A percentile compares a stretch with the other conserved stretches of the same genome.
phyloP scores from a whole-genome alignment of 2,113 vertebrate genomes.

The Polypterus senegalus region DNA sequence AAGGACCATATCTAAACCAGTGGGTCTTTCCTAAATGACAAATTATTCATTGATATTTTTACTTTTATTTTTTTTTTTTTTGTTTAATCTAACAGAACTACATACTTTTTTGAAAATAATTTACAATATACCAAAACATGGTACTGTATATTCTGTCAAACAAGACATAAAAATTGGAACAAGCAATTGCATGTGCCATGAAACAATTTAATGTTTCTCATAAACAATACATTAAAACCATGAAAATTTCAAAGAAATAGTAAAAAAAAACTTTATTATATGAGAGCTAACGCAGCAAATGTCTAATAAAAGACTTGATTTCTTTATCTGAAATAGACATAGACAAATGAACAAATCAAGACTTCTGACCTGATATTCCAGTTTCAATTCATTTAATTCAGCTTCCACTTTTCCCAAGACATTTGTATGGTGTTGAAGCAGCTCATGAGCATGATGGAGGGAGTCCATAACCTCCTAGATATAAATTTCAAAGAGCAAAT shows the following conservation, averaged over 20 bases:
- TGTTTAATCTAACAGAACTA: no score
- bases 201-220: no score
- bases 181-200: no score
- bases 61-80: no score
- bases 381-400: conserved; percentile 57
- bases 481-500: conserved; percentile 11
- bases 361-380: conserved; percentile 62
- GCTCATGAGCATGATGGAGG: conserved; percentile 59
- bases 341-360: conserved; percentile 27
- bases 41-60: no score
- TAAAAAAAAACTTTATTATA: conserved; percentile 11
- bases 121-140: no score
- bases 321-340: conserved; percentile 11
- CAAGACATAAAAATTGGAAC: no score
- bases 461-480: conserved; percentile 63
- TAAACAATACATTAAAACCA: conserved; percentile 8
- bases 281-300: conserved; percentile 5
- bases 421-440: conserved; percentile 64
- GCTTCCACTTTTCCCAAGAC: conserved; percentile 45
- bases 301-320: conserved; percentile 12
- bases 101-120: no score
- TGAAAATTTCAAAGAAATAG: conserved; percentile 6
- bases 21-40: no score
- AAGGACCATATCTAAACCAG: no score
- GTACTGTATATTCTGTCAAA: no score